Evolutionary conservation across 2,113 vertebrate genomes (phyloP).

Genomic region (Macrotis lagotis): DNA sequence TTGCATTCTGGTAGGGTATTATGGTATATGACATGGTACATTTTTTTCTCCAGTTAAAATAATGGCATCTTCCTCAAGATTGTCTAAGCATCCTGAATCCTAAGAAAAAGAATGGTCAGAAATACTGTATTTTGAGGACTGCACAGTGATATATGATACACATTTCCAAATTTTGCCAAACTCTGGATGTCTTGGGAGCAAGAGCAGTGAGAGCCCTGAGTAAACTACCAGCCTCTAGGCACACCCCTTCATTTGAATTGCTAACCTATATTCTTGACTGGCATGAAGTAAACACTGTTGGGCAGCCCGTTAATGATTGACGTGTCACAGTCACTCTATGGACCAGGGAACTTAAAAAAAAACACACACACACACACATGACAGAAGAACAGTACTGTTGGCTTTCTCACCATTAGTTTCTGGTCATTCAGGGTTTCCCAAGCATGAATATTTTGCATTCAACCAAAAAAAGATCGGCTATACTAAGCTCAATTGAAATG

Average conservation of each 20-base stretch:
- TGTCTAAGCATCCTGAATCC: background rate
- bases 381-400: constrained; percentile 43
- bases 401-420: constrained; percentile 37
- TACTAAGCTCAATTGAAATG: background rate
- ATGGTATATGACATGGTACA: too few species aligned
- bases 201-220: constrained; percentile 69
- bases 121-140: background rate
- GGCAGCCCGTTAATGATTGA: constrained; percentile 59
- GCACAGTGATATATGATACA: constrained; percentile 22
- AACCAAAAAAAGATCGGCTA: background rate
- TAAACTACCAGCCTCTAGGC: constrained; percentile 61
- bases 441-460: constrained; percentile 59
- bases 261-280: constrained; percentile 70
- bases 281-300: constrained; percentile 71
- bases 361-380: background rate
- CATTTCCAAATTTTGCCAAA: constrained; percentile 43
- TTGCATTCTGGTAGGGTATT: background rate
- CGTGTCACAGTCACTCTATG: constrained; percentile 36
- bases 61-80: background rate
- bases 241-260: constrained; percentile 66
- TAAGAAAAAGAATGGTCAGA: constrained; percentile 21
- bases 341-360: constrained; percentile 51
- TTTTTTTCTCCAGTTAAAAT: background rate
- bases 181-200: background rate
- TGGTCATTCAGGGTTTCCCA: constrained; percentile 34